Base-by-base conservation (phyloP, 2,113 vertebrate genomes). In the Calypte anna region DNA sequence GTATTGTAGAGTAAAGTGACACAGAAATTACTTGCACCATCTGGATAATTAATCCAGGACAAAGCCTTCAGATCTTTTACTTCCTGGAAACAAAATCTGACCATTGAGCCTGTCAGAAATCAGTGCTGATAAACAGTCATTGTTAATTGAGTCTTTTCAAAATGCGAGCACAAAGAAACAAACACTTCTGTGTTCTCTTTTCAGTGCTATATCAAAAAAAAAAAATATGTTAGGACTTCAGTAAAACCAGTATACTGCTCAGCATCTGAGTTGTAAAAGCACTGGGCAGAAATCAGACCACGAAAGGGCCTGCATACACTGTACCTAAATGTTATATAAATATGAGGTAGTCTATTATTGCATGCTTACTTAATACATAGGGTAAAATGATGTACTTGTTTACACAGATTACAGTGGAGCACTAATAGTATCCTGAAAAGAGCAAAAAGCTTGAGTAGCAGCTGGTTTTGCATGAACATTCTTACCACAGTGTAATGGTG, bases 21-120 rank as follows among this genome's bases (percentile, higher is more conserved):
- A 36, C 3, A 19, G 19, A 67, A 77, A 67, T 21, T 27, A 36
- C 12, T 5, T n/a, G 11, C 1, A 0, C 0, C 0, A 8, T 74
- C 31, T 74, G 22, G 43, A 58, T 89, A 43, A 53, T 43, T 36
- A 86, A 3, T 57, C 25, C 50, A 68, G 30, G 8, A 74, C 23
- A 78, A 36, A 68, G 69, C 7, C 30, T 4, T 69, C 23, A 66
- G 23, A 46, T 31, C 5, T 61, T 80, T 87, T 83, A 43, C 13
- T 59, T 69, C 40, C 58, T 64, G n/a, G 50, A 82, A 86, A 67
- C 22, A 88, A 31, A 76, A 76, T 72, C 17, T 57, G 40, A 74
- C 30, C 31, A 55, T 33, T 70, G 13, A 2, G 8, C 38, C n/a
- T 66, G 19, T 62, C 14, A 74, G 68, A 77, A 91, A 61, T 57